Conservation (phyloP, 2,888 invertebrate species). For the Thecophora atra region DNA sequence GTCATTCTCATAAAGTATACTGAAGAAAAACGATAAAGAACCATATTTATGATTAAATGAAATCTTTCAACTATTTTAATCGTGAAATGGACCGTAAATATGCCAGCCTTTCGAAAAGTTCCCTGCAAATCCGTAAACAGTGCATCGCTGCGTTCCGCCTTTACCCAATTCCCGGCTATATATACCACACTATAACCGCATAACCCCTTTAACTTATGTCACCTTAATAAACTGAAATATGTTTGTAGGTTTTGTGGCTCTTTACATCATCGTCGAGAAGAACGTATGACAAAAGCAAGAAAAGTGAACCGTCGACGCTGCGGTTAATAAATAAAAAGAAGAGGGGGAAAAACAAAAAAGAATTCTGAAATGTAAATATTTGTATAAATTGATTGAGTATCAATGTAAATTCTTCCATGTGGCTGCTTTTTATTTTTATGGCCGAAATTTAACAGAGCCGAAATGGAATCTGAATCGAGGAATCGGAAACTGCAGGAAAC, state of each 20-base stretch:
- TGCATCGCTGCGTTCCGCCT: too few species aligned
- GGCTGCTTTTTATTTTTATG: conserved; percentile 14
- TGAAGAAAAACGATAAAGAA: too few species aligned
- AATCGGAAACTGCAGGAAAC: conserved; percentile 2
- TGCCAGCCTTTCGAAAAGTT: too few species aligned
- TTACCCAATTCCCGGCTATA: too few species aligned
- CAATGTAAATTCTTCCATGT: conserved; percentile 17
- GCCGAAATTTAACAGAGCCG: conserved; percentile 5
- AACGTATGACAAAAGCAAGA: not conserved
- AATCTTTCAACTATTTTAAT: too few species aligned
- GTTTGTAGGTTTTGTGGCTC: too few species aligned
- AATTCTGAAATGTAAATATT: not conserved
- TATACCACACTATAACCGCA: not conserved
- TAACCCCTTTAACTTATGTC: not conserved
- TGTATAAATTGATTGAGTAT: conserved; percentile 12
- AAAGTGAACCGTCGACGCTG: not conserved
- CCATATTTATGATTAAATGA: too few species aligned
- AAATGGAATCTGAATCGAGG: conserved; percentile 1
- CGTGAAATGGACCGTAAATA: too few species aligned
- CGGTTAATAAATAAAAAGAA: too few species aligned
- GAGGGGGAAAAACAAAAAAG: not conserved
- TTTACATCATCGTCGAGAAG: not conserved
- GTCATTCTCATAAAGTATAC: too few species aligned
- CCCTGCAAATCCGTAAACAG: too few species aligned
- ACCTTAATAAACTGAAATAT: conserved; percentile 12